phyloP scores from a whole-genome alignment of 2,113 vertebrate genomes.

The Boleophthalmus pectinirostris region DNA sequence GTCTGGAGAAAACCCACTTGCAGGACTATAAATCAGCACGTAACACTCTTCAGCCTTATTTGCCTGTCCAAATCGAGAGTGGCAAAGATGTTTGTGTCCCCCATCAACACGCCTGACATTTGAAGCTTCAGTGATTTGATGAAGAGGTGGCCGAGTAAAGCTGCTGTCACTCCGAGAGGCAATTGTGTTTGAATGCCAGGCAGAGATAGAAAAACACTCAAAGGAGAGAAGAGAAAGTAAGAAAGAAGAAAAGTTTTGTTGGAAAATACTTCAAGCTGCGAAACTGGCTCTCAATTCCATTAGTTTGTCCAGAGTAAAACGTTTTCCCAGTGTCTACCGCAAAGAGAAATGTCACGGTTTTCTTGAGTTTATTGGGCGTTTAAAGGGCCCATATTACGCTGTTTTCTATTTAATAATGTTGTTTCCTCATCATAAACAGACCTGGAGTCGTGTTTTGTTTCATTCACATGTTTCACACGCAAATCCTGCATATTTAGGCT shows the following conservation, averaged over 20 bases:
- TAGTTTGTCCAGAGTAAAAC: constrained; percentile 39
- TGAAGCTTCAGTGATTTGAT: constrained; percentile 39
- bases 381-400: too few species aligned
- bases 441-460: too few species aligned
- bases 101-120: constrained; percentile 23
- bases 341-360: constrained; percentile 56
- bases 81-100: constrained; percentile 14
- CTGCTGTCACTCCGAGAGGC: not conserved
- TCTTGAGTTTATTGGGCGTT: not conserved
- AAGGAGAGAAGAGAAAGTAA: not conserved
- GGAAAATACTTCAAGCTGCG: constrained; percentile 19
- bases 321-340: constrained; percentile 31
- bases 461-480: too few species aligned
- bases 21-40: not conserved
- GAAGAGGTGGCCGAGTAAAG: constrained; percentile 13
- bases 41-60: not conserved
- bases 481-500: too few species aligned
- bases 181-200: not conserved
- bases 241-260: not conserved
- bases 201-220: not conserved
- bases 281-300: constrained; percentile 45
- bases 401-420: too few species aligned
- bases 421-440: too few species aligned
- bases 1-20: not conserved
- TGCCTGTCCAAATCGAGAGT: not conserved